Percentiles rank a stretch among this genome's conserved stretches.
These are phyloP conservation scores for Umimayanthus chanpuru DNA, from an alignment of 92 coral and sea anemone genomes.

Conservation along the genomic window DNA sequence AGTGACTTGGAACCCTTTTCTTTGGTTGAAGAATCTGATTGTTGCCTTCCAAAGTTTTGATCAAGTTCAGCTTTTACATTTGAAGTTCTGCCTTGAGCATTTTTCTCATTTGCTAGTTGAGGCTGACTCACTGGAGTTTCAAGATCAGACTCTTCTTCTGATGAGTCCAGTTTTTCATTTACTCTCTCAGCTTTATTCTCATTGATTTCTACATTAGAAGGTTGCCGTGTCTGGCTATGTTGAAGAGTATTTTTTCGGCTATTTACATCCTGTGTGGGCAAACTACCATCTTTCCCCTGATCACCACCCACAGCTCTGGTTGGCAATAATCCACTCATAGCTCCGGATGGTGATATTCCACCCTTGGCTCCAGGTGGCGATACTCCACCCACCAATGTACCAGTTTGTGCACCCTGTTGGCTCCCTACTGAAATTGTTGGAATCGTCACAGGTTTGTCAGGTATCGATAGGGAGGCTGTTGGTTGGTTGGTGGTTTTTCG, in stretches of 20 bases:
- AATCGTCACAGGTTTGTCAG: neutral
- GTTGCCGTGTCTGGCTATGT: neutral
- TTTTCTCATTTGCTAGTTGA: neutral
- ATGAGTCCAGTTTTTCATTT: neutral
- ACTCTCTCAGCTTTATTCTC: neutral
- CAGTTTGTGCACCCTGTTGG: neutral
- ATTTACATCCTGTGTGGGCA: neutral
- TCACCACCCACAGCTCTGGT: neutral
- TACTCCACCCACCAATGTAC: neutral
- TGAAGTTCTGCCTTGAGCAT: constrained; percentile 22
- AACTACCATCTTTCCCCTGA: neutral
- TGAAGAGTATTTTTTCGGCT: neutral
- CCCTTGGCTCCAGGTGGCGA: neutral
- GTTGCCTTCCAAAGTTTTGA: constrained; percentile 4
- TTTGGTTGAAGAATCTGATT: constrained; percentile 22
- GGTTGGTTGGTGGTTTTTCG: neutral
- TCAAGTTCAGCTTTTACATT: neutral
- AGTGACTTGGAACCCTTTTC: neutral
- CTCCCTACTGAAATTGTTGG: neutral
- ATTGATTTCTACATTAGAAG: constrained; percentile 8
- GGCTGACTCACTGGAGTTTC: neutral
- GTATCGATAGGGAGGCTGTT: neutral
- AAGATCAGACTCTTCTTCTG: constrained; percentile 8
- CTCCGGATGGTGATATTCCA: neutral
- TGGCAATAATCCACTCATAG: neutral